Conservation (phyloP, 1,140 invertebrate genomes). For the Frieseomelitta varia region DNA sequence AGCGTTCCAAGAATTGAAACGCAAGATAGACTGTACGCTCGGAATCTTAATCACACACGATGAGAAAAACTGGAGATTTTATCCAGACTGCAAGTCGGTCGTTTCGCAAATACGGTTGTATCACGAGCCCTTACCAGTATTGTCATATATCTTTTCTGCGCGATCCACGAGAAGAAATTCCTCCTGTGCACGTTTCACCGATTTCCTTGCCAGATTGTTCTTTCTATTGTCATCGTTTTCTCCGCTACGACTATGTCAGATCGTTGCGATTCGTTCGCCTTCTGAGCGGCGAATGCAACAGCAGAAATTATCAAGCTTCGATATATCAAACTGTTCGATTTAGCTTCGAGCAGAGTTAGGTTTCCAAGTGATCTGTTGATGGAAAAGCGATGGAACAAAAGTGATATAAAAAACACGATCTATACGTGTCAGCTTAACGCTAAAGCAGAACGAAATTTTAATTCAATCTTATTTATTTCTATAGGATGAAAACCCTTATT, state of each 20-base stretch:
- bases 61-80: slow-evolving; percentile 61
- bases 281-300: not conserved
- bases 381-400: not conserved
- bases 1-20: slow-evolving; percentile 63
- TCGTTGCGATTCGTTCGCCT: slow-evolving; percentile 28
- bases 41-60: slow-evolving; percentile 66
- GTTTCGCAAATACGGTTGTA: slow-evolving; percentile 60
- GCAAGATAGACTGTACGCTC: slow-evolving; percentile 52
- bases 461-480: too few relatives aligned
- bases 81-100: slow-evolving; percentile 48
- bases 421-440: too few relatives aligned
- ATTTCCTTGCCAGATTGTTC: slow-evolving; percentile 56
- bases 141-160: slow-evolving; percentile 46
- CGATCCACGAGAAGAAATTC: slow-evolving; percentile 48
- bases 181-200: slow-evolving; percentile 50
- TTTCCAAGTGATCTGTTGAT: not conserved
- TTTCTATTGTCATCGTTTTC: slow-evolving; percentile 35
- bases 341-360: not conserved
- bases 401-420: not conserved
- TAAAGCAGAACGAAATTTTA: too few relatives aligned
- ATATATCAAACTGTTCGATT: not conserved
- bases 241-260: slow-evolving; percentile 41
- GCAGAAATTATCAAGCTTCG: slow-evolving; percentile 1
- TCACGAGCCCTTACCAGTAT: slow-evolving; percentile 59
- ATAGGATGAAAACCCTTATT: too few relatives aligned